Evolutionary conservation across 2,797 vertebrate species (phyloP).

Genomic region (Myiotriccus ornatus): DNA sequence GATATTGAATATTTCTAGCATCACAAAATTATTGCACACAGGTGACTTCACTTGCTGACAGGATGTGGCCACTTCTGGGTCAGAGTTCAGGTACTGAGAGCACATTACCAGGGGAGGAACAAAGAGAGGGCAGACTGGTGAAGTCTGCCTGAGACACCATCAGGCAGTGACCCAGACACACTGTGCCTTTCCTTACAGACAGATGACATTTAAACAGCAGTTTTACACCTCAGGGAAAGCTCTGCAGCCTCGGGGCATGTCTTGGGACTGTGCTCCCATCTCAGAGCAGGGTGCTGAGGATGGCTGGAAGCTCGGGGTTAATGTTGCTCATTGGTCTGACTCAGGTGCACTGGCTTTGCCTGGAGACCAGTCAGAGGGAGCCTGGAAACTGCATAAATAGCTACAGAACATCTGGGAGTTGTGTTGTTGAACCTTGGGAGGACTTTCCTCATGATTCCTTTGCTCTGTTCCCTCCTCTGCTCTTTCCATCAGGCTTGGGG

Average conservation of each 20-base stretch:
- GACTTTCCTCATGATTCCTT: accelerated
- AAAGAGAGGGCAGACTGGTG: accelerated
- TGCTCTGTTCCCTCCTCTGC: neutral
- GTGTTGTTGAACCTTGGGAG: neutral
- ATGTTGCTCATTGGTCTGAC: neutral
- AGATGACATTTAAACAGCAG: neutral
- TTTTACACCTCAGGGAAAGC: neutral
- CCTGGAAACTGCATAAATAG: neutral
- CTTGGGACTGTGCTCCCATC: neutral
- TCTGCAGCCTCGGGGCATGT: neutral
- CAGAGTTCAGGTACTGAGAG: neutral
- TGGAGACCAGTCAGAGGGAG: neutral
- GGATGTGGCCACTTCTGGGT: neutral
- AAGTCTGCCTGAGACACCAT: neutral
- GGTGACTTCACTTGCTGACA: neutral
- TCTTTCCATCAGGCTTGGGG: neutral
- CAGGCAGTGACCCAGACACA: neutral
- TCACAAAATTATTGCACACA: neutral
- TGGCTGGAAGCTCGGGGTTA: accelerated
- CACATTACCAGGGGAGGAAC: neutral
- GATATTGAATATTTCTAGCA: neutral
- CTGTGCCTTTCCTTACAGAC: neutral
- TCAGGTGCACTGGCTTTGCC: neutral
- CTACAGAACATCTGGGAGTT: neutral
- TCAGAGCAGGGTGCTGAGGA: neutral